Percentiles rank a stretch among this genome's conserved stretches.
Conservation (phyloP, 2,797 vertebrate genomes). For the Silurus aristotelis region DNA sequence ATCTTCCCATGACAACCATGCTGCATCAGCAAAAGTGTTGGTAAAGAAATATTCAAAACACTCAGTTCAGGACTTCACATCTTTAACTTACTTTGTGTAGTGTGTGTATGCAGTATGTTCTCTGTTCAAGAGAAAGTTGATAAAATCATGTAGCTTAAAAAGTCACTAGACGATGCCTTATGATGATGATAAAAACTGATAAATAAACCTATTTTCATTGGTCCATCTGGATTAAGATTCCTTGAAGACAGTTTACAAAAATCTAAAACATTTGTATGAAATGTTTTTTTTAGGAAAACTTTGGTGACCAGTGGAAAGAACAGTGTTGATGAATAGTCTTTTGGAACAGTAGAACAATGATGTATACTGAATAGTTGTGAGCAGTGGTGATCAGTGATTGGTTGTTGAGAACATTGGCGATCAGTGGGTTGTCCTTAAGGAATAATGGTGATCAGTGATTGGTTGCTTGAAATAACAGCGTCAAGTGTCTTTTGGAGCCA, state of each 20-base stretch:
- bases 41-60: neutral
- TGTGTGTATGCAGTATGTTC: neutral
- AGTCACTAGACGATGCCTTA: neutral
- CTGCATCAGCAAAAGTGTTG: neutral
- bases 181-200: neutral
- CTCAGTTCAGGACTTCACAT: neutral
- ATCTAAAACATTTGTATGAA: neutral
- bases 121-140: neutral
- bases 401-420: no score
- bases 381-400: no score
- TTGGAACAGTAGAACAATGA: neutral
- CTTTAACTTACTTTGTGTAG: neutral
- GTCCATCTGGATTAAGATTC: neutral
- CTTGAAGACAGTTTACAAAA: neutral
- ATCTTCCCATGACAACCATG: neutral
- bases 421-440: neutral
- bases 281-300: neutral
- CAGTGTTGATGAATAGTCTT: neutral
- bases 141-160: neutral
- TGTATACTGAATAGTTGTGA: neutral
- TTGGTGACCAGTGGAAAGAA: neutral
- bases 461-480: neutral
- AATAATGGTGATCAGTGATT: neutral
- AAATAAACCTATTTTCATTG: neutral
- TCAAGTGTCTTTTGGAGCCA: no score